These are phyloP conservation scores for Steatornis caripensis DNA, from an alignment of 2,113 vertebrate genomes.

Conservation along the genomic window DNA sequence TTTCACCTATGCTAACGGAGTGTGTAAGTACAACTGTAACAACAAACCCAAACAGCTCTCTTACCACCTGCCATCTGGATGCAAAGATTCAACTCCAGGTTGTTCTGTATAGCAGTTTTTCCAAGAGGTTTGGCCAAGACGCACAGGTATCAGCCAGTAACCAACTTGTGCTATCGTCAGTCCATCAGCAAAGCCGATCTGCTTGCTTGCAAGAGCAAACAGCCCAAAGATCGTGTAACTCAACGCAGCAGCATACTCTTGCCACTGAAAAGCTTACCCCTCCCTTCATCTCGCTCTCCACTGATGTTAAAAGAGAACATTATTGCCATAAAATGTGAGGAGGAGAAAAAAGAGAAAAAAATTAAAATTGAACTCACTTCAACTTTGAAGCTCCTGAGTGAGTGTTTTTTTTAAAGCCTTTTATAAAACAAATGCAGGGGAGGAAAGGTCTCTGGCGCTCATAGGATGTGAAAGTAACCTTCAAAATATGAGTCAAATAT, in stretches of 20 bases:
- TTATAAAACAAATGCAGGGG: neutral
- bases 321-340: rapidly evolving
- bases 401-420: neutral
- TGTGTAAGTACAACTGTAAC: neutral
- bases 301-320: neutral
- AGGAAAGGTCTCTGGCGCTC: neutral
- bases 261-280: neutral
- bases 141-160: neutral
- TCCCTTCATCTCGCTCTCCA: neutral
- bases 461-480: neutral
- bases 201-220: neutral
- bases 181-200: neutral
- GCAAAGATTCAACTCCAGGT: neutral
- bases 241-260: neutral
- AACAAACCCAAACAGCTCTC: neutral
- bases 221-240: neutral
- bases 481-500: neutral
- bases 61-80: neutral
- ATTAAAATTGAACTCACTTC: neutral
- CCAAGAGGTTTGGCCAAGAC: neutral
- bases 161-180: neutral
- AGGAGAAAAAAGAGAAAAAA: neutral
- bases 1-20: neutral
- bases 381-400: neutral
- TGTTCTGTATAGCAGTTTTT: neutral